These are phyloP conservation scores for Archaeoteleia sp. DNA, from an alignment of 2,888 invertebrate genomes.

Conservation along the genomic window DNA sequence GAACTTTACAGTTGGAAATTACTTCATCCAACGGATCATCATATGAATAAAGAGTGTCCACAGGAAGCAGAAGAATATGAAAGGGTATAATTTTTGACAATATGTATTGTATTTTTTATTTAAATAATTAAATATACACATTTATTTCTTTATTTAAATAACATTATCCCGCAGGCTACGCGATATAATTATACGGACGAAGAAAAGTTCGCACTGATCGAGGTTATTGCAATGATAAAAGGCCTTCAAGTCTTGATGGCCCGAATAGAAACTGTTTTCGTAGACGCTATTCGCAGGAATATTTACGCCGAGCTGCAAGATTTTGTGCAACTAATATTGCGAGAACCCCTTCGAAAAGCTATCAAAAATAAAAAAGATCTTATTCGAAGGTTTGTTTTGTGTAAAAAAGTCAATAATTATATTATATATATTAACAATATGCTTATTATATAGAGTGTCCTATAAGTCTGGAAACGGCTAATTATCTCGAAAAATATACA, in stretches of 20 bases:
- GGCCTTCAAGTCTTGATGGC: conserved; percentile 97
- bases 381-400: conserved; percentile 80
- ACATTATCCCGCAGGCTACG: conserved; percentile 85
- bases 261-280: conserved; percentile 97
- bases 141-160: no score
- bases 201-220: conserved; percentile 98
- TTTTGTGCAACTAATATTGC: conserved; percentile 91
- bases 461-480: no score
- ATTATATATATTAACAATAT: no score
- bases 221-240: conserved; percentile 99
- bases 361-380: conserved; percentile 98
- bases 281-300: conserved; percentile 91
- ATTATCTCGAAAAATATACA: no score
- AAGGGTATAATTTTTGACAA: conserved; percentile 77
- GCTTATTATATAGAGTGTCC: no score
- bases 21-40: conserved; percentile 97
- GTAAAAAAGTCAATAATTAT: neutral
- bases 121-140: no score
- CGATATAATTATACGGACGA: conserved; percentile 98
- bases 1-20: conserved; percentile 99
- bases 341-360: conserved; percentile 96
- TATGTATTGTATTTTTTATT: conserved; percentile 12
- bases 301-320: conserved; percentile 98
- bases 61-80: conserved; percentile 99
- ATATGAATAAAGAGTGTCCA: conserved; percentile 95